Conservation (phyloP, 2,113 vertebrate species). For the Boulengeromyrus knoepffleri region DNA sequence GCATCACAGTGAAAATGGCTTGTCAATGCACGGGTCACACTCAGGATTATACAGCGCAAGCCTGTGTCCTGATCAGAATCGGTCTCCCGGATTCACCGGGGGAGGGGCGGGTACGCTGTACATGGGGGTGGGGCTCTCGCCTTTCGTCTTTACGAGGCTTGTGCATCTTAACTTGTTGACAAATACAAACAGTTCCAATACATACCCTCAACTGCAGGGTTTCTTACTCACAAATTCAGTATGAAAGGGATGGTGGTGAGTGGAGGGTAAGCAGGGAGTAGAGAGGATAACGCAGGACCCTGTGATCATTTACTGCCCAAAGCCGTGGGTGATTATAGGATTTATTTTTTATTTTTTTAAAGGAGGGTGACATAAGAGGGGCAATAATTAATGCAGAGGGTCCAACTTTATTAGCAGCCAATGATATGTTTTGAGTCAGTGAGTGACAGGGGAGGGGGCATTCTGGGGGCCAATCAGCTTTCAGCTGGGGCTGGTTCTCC, state of each 20-base stretch:
- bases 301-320: not conserved
- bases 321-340: not conserved
- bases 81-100: not conserved
- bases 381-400: not conserved
- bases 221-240: not conserved
- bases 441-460: not conserved
- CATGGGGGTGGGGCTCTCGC: not conserved
- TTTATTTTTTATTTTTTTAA: not conserved
- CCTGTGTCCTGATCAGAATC: not conserved
- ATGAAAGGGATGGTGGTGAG: not conserved
- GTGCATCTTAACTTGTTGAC: not conserved
- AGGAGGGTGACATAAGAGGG: not conserved
- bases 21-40: not conserved
- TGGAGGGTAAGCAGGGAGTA: no score
- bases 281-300: not conserved
- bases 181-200: not conserved
- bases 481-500: not conserved
- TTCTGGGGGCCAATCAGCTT: not conserved
- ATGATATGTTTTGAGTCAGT: not conserved
- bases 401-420: not conserved
- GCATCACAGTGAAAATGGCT: not conserved
- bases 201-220: not conserved
- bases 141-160: not conserved
- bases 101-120: not conserved
- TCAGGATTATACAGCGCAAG: not conserved